Evolutionary conservation across 2,888 invertebrate species (phyloP), one percentile per base, ranked within the genome.

Genomic region (Phyto melanocephala): DNA sequence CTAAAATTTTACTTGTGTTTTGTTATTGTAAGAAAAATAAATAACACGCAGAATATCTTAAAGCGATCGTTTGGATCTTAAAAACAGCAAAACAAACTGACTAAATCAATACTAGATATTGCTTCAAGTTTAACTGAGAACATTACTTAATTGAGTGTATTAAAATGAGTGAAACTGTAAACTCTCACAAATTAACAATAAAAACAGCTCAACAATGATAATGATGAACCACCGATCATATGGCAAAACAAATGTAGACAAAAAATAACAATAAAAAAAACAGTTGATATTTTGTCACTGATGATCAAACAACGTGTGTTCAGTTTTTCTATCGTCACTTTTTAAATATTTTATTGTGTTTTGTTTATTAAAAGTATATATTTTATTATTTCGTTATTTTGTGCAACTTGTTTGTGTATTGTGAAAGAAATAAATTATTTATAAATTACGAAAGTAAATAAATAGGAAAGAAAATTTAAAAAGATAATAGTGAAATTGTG

Each of bases 241-340:
- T 71, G 45, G 74, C 68, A 62, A 80, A 72, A 71, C 75, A 72
- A 78, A 37, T 33, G 58, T 28, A 76, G 65, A 70, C 60, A 70
- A 62, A 17, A 60, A n/a, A n/a, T n/a, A 63, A 67, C n/a, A n/a
- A n/a, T n/a, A n/a, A n/a, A n/a, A n/a, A n/a, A n/a, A n/a, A 63
- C 80, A 83, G 83, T 83, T 80, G 80, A 77, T 82, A 67, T 74
- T 80, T 83, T 80, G 76, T 77, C 82, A 72, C 72, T 72, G 72
- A 47, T 74, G 72, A 68, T 77, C 20, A 65, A 77, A 74, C 76
- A 80, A 71, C 50, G 62, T 50, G 40, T 68, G 1, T 4, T 2
- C 28, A 28, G 20, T 63, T 65, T 58, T 22, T 20, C 10, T 1
- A 7, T 5, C 45, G 54, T 67, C 20, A 20, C 45, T 75, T 40